Evolutionary conservation across 2,797 vertebrate genomes (phyloP), one percentile per base, ranked within the genome.

Genomic region (Threskiornis aethiopicus): DNA sequence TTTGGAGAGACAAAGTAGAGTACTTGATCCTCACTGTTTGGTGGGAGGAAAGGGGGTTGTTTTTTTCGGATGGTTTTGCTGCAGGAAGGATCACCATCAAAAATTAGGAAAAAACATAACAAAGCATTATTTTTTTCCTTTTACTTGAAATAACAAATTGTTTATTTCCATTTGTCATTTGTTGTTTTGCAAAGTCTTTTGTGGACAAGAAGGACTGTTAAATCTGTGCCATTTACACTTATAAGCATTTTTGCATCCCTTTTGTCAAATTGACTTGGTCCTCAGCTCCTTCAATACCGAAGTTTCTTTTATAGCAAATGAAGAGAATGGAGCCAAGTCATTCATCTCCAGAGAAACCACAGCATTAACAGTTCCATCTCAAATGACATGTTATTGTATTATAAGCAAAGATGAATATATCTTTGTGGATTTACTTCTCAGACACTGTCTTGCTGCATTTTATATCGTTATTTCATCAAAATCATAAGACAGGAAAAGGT

Each of bases 21-120:
- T 18, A 64, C 5, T 75, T 44, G 17, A 69, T 33, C 17, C 9
- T 11, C 8, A 16, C 12, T 49, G 18, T 20, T 51, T 31, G 41
- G 41, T 9, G 8, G 16, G 3, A 10, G 2, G 35, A 8, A 41
- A 14, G 2, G 4, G 49, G 13, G 2, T 17, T 20, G 7, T 3
- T 66, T 8, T 21, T 11, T 59, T 13, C 5, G 5, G 3, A 3
- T 3, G 24, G 24, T 24, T 47, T 13, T 59, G 21, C 28, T 88
- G 25, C 9, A 33, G 25, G 33, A 49, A 35, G 21, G 11, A 44
- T 46, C 35, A 62, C 8, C 10, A 58, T 39, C 5, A 41, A 73
- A 66, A 81, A 39, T n/a, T 25, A 41, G 16, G 22, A 26, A 79
- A 51, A 26, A 44, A 16, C 4, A 8, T 41, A 37, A 25, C 2